Conservation (phyloP, 2,888 invertebrate genomes). For the Elysia crispata region DNA sequence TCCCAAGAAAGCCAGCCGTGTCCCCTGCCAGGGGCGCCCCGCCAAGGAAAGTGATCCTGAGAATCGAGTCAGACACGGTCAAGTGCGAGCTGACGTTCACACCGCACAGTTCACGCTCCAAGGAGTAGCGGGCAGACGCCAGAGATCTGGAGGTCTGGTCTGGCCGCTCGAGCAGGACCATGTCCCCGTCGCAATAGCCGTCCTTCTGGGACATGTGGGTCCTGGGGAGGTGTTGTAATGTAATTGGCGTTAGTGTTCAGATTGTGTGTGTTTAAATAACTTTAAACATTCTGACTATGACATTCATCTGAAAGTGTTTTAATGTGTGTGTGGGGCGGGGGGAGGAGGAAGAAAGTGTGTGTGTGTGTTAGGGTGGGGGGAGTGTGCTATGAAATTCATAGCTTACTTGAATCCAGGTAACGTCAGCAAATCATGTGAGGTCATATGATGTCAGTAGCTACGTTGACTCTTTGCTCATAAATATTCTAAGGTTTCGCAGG, state of each 20-base stretch:
- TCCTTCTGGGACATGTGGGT: slow-evolving; percentile 32
- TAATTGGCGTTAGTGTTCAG: background rate
- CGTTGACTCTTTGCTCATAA: too few relatives aligned
- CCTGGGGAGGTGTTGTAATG: background rate
- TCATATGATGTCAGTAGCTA: too few relatives aligned
- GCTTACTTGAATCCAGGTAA: too few relatives aligned
- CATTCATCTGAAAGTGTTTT: too few relatives aligned
- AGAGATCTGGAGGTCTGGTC: background rate
- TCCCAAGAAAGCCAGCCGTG: slow-evolving; percentile 36
- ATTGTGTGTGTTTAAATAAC: too few relatives aligned
- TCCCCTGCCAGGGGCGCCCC: slow-evolving; percentile 18
- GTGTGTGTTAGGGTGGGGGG: too few relatives aligned
- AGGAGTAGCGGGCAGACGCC: slow-evolving; percentile 14
- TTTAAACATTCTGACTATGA: too few relatives aligned
- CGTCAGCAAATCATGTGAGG: too few relatives aligned
- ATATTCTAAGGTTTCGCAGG: too few relatives aligned
- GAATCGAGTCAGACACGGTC: slow-evolving; percentile 10
- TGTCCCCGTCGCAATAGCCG: slow-evolving; percentile 45
- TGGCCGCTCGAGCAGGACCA: slow-evolving; percentile 46
- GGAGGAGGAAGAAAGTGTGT: too few relatives aligned
- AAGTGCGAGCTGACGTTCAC: slow-evolving; percentile 23
- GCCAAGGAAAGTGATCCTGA: slow-evolving; percentile 29
- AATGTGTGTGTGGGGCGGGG: too few relatives aligned
- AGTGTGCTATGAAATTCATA: too few relatives aligned
- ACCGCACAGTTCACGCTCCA: slow-evolving; percentile 38